Conservation (phyloP, 2,113 vertebrate genomes). For the Siphamia tubifer region DNA sequence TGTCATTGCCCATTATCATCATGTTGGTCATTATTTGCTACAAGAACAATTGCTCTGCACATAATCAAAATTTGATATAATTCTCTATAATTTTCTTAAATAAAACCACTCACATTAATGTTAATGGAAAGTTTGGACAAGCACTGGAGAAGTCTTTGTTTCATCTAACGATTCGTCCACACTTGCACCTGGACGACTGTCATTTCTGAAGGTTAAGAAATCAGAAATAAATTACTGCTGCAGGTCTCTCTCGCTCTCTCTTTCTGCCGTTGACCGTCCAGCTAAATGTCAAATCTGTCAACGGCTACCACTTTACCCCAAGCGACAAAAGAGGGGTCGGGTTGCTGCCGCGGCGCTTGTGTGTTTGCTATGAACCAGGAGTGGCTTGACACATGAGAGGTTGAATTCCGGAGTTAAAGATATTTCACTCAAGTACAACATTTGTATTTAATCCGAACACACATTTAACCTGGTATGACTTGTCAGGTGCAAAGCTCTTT, state of each 20-base stretch:
- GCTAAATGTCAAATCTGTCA: slow-evolving; percentile 79
- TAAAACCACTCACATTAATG: neutral
- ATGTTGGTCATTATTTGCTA: neutral
- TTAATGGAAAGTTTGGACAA: neutral
- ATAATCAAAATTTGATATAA: neutral
- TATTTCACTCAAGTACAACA: slow-evolving; percentile 21
- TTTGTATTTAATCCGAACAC: slow-evolving; percentile 34
- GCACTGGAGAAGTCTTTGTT: slow-evolving; percentile 7
- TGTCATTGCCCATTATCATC: neutral
- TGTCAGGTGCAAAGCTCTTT: neutral
- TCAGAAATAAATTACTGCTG: slow-evolving; percentile 21
- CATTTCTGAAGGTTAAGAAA: slow-evolving; percentile 14
- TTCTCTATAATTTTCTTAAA: neutral
- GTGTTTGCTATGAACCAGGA: slow-evolving; percentile 59
- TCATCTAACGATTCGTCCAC: slow-evolving; percentile 15
- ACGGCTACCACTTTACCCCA: slow-evolving; percentile 73
- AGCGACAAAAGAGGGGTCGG: slow-evolving; percentile 73
- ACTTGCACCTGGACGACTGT: slow-evolving; percentile 13
- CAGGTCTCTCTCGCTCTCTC: slow-evolving; percentile 20
- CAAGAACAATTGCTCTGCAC: neutral
- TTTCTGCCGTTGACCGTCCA: slow-evolving; percentile 47
- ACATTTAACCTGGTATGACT: neutral
- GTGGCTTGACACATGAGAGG: slow-evolving; percentile 46
- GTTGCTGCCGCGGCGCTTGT: slow-evolving; percentile 54
- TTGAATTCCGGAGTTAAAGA: slow-evolving; percentile 11